phyloP scores from a whole-genome alignment of 2,113 vertebrate genomes.

The Notothenia coriiceps region DNA sequence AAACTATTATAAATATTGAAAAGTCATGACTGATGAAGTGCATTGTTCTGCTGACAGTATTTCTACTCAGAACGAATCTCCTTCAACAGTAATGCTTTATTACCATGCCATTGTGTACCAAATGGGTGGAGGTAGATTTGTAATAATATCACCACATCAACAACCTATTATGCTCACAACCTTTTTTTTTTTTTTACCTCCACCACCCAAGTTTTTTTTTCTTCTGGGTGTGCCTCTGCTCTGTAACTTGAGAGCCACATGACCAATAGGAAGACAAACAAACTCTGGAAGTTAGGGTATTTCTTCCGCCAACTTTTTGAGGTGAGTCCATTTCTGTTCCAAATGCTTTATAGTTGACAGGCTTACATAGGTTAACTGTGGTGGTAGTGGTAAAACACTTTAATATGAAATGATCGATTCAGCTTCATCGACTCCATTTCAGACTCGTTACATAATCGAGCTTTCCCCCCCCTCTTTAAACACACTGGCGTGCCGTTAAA shows the following conservation, averaged over 20 bases:
- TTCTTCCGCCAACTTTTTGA: slow-evolving; percentile 65
- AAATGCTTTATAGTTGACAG: background rate
- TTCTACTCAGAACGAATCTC: background rate
- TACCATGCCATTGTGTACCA: slow-evolving; percentile 33
- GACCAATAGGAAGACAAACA: slow-evolving; percentile 65
- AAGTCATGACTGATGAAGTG: background rate
- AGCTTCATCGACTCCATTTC: background rate
- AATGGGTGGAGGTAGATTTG: slow-evolving; percentile 43
- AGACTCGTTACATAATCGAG: slow-evolving; percentile 42
- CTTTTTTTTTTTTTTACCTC: background rate
- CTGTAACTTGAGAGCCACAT: slow-evolving; percentile 60
- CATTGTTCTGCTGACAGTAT: background rate
- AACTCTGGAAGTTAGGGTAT: slow-evolving; percentile 14
- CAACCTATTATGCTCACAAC: slow-evolving; percentile 9
- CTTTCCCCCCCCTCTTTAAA: background rate
- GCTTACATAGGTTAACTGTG: background rate
- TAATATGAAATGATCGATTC: background rate
- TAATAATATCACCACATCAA: background rate
- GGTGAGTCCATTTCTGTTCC: slow-evolving; percentile 70
- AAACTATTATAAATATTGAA: background rate
- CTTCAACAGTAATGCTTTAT: background rate
- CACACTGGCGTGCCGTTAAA: background rate
- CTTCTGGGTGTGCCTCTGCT: slow-evolving; percentile 65
- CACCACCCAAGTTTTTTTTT: slow-evolving; percentile 11
- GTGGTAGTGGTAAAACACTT: background rate